Base-by-base conservation (phyloP, 2,888 invertebrate species). In the Antitype chi region DNA sequence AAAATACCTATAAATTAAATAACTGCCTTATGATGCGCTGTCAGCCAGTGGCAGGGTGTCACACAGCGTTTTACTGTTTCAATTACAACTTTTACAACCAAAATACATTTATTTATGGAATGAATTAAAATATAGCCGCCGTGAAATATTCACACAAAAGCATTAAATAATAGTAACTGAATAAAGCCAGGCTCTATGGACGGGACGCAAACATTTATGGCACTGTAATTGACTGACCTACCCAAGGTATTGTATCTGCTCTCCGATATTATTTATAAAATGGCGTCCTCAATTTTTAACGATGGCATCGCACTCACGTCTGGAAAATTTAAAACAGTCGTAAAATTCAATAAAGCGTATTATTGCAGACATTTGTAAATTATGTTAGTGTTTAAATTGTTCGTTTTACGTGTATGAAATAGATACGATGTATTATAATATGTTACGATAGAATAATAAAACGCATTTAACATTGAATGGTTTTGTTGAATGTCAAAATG, bases 341-440 rank as follows among this genome's bases (percentile, higher is more conserved):
- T 90, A 86, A 88, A 89, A 89, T 89, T 89, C 88, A 87, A 90
- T 89, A 89, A 88, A 89, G 87, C 88, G 85, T 88, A 87, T 90
- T 89, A 90, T 90, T 89, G 87, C 84, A 86, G 86, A 81, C 85
- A 76, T 74, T 85, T 68, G 81, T 88, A 87, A 90, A 90, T 90
- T 85, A 86, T 84, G 85, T 82, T 81, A 87, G 84, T 88, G 83
- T 88, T 87, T 85, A 87, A 88, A 86, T 88, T 88, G 86, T 85
- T 79, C 84, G 80, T 52, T 77, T 86, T 80, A 82, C 86, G 81
- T 79, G 78, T 70, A 71, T 86, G 72, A 76, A 86, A 85, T 85
- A 84, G 74, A 80, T 84, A 87, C 78, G 82, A 86, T 85, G 84
- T 87, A 78, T 81, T 85, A 81, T 85, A 78, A 82, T 85, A 81